Evolutionary conservation across 2,797 vertebrate species (phyloP).

Genomic region (Fringilla coelebs): DNA sequence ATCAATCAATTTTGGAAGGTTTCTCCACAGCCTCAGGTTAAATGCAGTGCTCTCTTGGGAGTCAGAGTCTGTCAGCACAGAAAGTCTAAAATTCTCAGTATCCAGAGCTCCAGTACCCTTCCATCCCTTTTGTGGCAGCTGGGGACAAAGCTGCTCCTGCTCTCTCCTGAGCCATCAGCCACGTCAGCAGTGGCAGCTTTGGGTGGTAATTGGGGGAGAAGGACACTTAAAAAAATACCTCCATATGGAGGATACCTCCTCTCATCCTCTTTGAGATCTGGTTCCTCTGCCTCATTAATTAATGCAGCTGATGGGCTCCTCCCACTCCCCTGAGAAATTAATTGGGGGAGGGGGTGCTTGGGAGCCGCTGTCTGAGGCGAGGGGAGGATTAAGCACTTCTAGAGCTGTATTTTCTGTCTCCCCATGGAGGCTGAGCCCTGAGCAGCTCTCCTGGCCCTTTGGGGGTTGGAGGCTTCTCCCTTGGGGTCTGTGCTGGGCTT

Average conservation of each 20-base stretch:
- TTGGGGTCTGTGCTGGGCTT: background rate
- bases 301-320: background rate
- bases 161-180: background rate
- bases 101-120: background rate
- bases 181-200: background rate
- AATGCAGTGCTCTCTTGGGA: background rate
- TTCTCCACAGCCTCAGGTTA: background rate
- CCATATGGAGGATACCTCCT: background rate
- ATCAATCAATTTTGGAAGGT: background rate
- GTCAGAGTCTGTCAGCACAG: background rate
- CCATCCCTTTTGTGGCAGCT: background rate
- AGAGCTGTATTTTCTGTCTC: background rate
- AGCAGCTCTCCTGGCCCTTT: background rate
- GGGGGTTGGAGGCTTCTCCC: background rate
- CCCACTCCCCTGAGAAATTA: background rate
- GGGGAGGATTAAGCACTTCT: background rate
- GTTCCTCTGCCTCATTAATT: slow-evolving; percentile 27
- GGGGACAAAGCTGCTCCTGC: background rate
- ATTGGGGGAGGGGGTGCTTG: background rate
- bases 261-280: background rate
- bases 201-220: background rate
- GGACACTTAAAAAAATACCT: background rate
- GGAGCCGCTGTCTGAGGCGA: background rate
- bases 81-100: background rate
- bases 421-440: background rate